Conservation (phyloP, 2,888 invertebrate species). For the Drosophila leonis region DNA sequence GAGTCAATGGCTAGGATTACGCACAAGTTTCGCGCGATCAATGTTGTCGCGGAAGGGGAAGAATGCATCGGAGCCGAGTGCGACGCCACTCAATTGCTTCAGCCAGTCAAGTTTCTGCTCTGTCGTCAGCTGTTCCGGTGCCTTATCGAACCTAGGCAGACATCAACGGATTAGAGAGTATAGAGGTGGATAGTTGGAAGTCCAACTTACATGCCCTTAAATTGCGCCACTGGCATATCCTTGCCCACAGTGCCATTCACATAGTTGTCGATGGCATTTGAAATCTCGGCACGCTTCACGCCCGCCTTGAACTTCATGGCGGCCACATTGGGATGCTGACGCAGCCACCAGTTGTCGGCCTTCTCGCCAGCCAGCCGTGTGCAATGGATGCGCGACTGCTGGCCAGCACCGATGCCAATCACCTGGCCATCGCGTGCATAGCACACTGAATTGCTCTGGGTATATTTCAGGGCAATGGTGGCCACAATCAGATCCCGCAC, state of each 20-base stretch:
- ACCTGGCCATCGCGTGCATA: constrained; percentile 94
- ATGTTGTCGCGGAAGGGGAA: constrained; percentile 99
- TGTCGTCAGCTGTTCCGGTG: constrained; percentile 90
- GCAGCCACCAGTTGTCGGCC: constrained; percentile 98
- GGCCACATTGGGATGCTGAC: constrained; percentile 95
- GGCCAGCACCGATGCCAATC: constrained; percentile 99
- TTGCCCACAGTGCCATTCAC: constrained; percentile 96
- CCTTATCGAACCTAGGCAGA: constrained; percentile 83
- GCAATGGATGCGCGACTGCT: constrained; percentile 99
- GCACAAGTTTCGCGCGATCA: constrained; percentile 95
- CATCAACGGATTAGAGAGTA: background rate
- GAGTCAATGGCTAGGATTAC: constrained; percentile 22
- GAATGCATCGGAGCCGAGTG: constrained; percentile 98
- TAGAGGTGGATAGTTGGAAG: background rate
- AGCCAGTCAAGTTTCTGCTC: constrained; percentile 90
- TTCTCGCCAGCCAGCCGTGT: constrained; percentile 98
- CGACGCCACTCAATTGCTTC: constrained; percentile 90
- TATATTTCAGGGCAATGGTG: constrained; percentile 98
- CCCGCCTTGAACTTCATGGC: constrained; percentile 94
- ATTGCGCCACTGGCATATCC: constrained; percentile 92
- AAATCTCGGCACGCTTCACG: constrained; percentile 95
- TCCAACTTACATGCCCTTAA: constrained; percentile 89
- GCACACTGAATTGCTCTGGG: constrained; percentile 99
- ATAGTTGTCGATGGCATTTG: constrained; percentile 98
- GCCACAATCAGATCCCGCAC: constrained; percentile 97